phyloP scores from a whole-genome alignment of 2,113 vertebrate species.

The Cairina moschata region DNA sequence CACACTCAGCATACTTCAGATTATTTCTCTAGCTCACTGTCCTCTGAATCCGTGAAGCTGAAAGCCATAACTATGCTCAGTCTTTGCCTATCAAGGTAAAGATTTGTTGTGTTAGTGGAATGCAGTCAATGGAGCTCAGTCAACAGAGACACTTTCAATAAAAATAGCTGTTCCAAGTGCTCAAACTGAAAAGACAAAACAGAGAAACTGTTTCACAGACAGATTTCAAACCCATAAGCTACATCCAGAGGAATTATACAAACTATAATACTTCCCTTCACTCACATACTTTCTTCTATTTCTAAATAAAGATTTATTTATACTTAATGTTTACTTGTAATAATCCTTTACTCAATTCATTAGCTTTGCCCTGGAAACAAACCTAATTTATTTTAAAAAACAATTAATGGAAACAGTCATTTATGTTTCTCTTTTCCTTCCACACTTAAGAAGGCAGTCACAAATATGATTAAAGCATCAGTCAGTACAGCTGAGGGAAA shows the following conservation, averaged over 20 bases:
- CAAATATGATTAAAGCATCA: not conserved
- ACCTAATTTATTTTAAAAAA: not conserved
- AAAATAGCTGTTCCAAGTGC: not conserved
- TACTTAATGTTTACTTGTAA: not conserved
- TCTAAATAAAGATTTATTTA: not conserved
- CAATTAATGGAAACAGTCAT: not conserved
- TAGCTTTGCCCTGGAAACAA: not conserved
- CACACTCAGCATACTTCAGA: not conserved
- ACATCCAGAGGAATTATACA: not conserved
- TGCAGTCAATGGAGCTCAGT: not conserved
- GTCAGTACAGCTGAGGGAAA: not conserved
- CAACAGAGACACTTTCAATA: not conserved
- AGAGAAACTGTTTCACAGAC: not conserved
- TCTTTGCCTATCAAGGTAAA: not conserved
- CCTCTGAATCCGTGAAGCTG: not conserved
- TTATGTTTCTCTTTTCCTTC: not conserved
- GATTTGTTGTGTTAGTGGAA: conserved; percentile 13
- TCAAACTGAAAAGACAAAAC: not conserved
- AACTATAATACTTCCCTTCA: not conserved
- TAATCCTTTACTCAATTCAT: not conserved
- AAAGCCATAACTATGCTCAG: not conserved
- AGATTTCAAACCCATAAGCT: not conserved
- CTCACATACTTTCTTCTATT: not conserved
- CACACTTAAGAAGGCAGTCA: not conserved
- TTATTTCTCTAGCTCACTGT: not conserved